Evolutionary conservation across 23 tunicate genomes (phyloP), one percentile per base, ranked within the genome.

Genomic region (Botrylloides violaceus): DNA sequence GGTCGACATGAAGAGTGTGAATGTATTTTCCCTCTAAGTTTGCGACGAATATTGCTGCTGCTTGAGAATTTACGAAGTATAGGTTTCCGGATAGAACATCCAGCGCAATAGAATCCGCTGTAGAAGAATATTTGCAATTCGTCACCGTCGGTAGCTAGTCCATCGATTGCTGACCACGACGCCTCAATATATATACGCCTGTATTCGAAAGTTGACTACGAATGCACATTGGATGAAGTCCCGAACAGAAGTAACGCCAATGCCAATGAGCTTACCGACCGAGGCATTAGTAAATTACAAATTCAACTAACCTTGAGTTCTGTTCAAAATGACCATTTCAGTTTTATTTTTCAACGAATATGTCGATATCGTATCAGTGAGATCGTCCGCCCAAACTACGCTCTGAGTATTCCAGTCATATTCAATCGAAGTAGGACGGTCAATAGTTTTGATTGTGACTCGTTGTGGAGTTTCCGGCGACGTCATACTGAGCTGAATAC

Each of bases 91-190:
- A 75, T 0, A 29, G 39, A 1, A 20, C 60, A 32, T 85, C 94
- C 30, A 85, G 70, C 20, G 81, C 71, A 20, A 85, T 58, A 58
- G 94, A 79, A 47, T 53, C 37, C 5, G 78, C 94, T 85, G 77
- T 1, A 65, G 3, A 71, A 55, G 22, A 43, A 43, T n/a, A n/a
- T n/a, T n/a, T n/a, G n/a, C n/a, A n/a, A n/a, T n/a, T n/a, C n/a
- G n/a, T n/a, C n/a, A n/a, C n/a, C n/a, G n/a, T n/a, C n/a, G n/a
- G n/a, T n/a, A n/a, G n/a, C n/a, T n/a, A n/a, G n/a, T n/a, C n/a
- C n/a, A n/a, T n/a, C n/a, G n/a, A n/a, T n/a, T n/a, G n/a, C n/a
- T n/a, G n/a, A n/a, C n/a, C n/a, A n/a, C n/a, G n/a, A n/a, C n/a
- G n/a, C n/a, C n/a, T n/a, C n/a, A n/a, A n/a, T n/a, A n/a, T n/a